A percentile compares a stretch with the other conserved stretches of the same genome.
Conservation (phyloP, 2,797 vertebrate genomes). For the Apodemus agrarius region DNA sequence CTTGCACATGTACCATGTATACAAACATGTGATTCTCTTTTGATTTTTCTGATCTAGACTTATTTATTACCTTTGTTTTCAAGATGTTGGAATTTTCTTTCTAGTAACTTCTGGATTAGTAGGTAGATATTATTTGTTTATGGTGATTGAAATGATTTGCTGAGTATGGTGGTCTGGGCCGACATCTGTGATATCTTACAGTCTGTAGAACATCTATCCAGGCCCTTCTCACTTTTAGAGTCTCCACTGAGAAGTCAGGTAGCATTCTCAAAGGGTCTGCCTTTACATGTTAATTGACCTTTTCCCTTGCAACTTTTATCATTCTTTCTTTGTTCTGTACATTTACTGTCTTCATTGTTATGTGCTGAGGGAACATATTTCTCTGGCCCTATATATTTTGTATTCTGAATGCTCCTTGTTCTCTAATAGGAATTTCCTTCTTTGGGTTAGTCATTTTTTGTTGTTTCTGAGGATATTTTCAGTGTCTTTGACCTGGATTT, state of each 20-base stretch:
- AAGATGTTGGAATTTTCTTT: background rate
- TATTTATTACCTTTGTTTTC: background rate
- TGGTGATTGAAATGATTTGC: background rate
- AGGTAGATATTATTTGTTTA: background rate
- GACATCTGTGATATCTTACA: background rate
- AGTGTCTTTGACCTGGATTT: background rate
- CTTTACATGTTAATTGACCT: background rate
- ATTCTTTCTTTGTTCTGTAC: background rate
- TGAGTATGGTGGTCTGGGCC: background rate
- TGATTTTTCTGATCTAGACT: background rate
- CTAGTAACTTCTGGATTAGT: no score
- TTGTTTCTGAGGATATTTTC: background rate
- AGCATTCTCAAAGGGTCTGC: background rate
- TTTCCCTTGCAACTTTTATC: background rate
- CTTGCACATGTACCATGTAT: background rate
- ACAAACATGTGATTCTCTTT: background rate
- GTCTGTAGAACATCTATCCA: background rate
- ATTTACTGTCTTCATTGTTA: background rate
- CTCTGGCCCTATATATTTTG: background rate
- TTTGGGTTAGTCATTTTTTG: background rate
- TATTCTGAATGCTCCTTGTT: background rate
- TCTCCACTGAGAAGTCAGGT: background rate
- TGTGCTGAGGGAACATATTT: background rate
- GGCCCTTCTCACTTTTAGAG: background rate
- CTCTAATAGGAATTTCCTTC: background rate